Evolutionary conservation across 2,797 vertebrate genomes (phyloP).

Genomic region (Cirrhinus mrigala): DNA sequence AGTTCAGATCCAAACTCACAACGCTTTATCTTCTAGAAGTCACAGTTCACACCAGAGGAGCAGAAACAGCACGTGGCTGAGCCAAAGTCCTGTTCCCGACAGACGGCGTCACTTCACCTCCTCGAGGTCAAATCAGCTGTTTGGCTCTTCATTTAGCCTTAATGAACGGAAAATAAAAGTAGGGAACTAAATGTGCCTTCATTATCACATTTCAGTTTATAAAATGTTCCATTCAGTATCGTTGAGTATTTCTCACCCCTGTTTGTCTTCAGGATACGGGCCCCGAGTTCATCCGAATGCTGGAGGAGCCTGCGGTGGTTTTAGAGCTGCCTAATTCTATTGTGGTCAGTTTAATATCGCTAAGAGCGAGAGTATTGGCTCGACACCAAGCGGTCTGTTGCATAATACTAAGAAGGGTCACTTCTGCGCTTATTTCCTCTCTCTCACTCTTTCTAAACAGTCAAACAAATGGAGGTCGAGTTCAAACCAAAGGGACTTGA

Average conservation of each 20-base stretch:
- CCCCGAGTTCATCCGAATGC: conserved; percentile 85
- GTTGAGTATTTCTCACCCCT: not conserved
- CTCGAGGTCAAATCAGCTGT: conserved; percentile 61
- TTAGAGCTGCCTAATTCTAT: conserved; percentile 88
- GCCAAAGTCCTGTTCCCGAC: conserved; percentile 69
- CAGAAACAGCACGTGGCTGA: conserved; percentile 65
- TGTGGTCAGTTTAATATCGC: conserved; percentile 75
- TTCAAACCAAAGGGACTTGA: conserved; percentile 83
- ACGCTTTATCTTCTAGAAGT: conserved; percentile 60
- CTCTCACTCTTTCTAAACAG: conserved; percentile 60
- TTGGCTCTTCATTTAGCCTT: conserved; percentile 71
- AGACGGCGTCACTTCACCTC: conserved; percentile 59
- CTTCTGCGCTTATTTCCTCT: not conserved
- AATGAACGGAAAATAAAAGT: conserved; percentile 75
- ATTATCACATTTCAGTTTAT: not conserved
- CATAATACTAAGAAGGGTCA: not conserved
- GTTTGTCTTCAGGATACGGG: conserved; percentile 78
- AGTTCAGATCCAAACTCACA: not conserved
- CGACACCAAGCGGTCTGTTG: not conserved
- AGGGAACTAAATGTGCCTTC: not conserved
- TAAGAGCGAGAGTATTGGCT: conserved; percentile 8
- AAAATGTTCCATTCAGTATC: not conserved
- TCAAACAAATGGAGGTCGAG: conserved; percentile 87
- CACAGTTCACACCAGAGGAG: conserved; percentile 63
- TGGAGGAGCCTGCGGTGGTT: conserved; percentile 81